These are phyloP conservation scores for Oriolus oriolus DNA, from an alignment of 2,113 vertebrate species.

Conservation along the genomic window DNA sequence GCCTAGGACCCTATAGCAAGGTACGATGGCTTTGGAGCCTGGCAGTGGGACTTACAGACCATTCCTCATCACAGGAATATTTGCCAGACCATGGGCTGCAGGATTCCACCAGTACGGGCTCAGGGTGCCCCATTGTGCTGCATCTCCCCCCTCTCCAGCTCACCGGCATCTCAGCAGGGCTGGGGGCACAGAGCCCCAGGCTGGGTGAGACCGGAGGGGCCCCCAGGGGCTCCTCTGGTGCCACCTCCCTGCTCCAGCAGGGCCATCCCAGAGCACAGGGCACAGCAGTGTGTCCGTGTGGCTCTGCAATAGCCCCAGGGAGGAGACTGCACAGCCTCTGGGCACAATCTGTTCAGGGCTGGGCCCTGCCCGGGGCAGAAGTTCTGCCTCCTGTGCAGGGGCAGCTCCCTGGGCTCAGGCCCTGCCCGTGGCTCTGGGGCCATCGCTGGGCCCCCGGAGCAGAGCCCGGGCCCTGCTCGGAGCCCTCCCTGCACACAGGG, in stretches of 20 bases:
- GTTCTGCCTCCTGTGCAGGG: too few species aligned
- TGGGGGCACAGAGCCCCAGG: fast-evolving
- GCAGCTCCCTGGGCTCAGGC: too few species aligned
- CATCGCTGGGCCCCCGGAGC: too few species aligned
- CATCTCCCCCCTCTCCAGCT: neutral
- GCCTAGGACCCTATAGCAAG: neutral
- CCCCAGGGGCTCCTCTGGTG: neutral
- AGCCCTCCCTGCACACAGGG: too few species aligned
- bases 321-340: too few species aligned
- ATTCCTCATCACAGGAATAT: neutral
- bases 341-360: too few species aligned
- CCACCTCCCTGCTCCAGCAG: neutral
- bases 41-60: neutral
- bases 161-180: neutral
- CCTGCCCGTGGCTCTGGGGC: too few species aligned
- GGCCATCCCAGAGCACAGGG: neutral
- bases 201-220: fast-evolving
- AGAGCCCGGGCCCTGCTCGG: too few species aligned
- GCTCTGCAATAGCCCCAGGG: neutral
- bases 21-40: neutral
- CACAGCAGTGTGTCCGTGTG: neutral
- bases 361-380: too few species aligned
- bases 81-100: neutral
- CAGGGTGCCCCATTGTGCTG: fast-evolving
- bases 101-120: neutral